Base-by-base conservation (phyloP, 1,140 invertebrate genomes). In the Propsilocerus akamusi region DNA sequence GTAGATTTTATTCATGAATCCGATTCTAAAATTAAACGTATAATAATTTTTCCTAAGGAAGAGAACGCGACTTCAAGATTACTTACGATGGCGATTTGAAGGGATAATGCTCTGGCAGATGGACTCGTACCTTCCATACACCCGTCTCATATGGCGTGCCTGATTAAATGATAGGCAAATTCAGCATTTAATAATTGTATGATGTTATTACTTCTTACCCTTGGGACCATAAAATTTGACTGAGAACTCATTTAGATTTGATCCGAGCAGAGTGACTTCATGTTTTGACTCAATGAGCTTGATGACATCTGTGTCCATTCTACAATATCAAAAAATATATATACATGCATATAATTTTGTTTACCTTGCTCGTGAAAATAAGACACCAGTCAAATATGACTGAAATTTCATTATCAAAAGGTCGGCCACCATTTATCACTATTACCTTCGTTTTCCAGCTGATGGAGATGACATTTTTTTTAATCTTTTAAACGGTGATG, bases 1-100 rank as follows among this genome's bases (percentile, higher is more conserved):
- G 59, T 75, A 83, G 28, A 83, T 81, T 61, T 77, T 75, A 61
- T 84, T 83, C 71, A 82, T 77, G 59, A 84, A 83, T 25, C 80
- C 80, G 57, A 83, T 83, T 26, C 49, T 10, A 78, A 20, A n/a
- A n/a, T n/a, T n/a, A n/a, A n/a, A n/a, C n/a, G n/a, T n/a, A n/a
- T n/a, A n/a, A n/a, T n/a, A n/a, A n/a, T n/a, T n/a, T n/a, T n/a
- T n/a, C n/a, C n/a, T n/a, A n/a, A n/a, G n/a, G n/a, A n/a, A n/a
- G n/a, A n/a, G n/a, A n/a, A n/a, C n/a, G 34, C 4, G 34, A 41
- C 22, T 17, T 41, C 6, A 6, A 30, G 6, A 30, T 2, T 3
- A 30, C 2, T 30, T 30, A 6, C n/a, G 28, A 82, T 17, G 81
- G 81, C 34, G 79, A 81, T 60, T 83, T 84, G 65, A 84, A 84